Conservation (phyloP, 23 tunicate genomes). For the Trididemnum clinides region DNA sequence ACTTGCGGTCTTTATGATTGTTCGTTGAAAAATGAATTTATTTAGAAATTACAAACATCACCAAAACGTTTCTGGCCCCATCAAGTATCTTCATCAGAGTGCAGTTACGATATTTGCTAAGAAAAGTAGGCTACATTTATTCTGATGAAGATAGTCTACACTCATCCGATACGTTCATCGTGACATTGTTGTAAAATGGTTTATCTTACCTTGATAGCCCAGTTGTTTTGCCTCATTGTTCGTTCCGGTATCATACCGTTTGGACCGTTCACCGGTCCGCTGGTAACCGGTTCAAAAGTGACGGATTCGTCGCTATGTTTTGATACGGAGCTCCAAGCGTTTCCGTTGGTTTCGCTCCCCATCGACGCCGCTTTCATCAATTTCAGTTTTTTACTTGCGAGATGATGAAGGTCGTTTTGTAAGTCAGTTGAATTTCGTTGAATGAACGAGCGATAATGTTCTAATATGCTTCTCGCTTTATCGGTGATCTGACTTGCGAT, state of each 20-base stretch:
- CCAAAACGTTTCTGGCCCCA: too few species aligned
- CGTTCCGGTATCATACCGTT: slow-evolving; percentile 85
- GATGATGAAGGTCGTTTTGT: slow-evolving; percentile 9
- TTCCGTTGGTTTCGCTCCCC: slow-evolving; percentile 14
- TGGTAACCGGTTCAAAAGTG: slow-evolving; percentile 28
- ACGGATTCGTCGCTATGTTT: slow-evolving; percentile 8
- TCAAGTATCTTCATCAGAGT: too few species aligned
- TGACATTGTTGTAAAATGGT: too few species aligned
- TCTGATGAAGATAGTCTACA: too few species aligned
- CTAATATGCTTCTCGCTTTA: slow-evolving; percentile 62
- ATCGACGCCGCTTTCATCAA: slow-evolving; percentile 41
- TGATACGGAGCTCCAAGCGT: slow-evolving; percentile 7
- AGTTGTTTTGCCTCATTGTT: slow-evolving; percentile 96
- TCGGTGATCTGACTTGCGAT: not conserved
- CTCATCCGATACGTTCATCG: too few species aligned
- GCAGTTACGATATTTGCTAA: too few species aligned
- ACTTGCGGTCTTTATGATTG: too few species aligned
- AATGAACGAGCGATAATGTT: slow-evolving; percentile 78
- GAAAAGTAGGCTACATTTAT: too few species aligned
- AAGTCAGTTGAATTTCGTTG: slow-evolving; percentile 54
- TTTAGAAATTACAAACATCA: too few species aligned
- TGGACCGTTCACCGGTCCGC: slow-evolving; percentile 50
- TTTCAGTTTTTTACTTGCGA: slow-evolving; percentile 13
- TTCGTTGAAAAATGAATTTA: too few species aligned
- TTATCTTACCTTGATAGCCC: slow-evolving; percentile 94